These are phyloP conservation scores for Deilephila elpenor DNA, from an alignment of 2,888 invertebrate genomes.

Conservation along the genomic window DNA sequence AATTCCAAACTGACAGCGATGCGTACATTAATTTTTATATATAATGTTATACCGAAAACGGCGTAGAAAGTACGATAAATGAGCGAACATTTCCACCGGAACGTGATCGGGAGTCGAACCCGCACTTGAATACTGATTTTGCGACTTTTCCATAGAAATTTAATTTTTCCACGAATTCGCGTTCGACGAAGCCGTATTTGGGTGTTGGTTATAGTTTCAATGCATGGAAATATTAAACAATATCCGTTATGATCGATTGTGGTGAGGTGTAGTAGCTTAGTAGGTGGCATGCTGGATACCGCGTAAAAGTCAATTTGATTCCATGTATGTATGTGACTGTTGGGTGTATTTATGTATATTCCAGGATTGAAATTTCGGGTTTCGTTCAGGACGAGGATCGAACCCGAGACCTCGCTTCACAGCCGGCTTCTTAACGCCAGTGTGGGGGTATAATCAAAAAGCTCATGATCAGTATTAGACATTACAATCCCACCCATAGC, in stretches of 20 bases:
- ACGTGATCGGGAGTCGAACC: slow-evolving; percentile 73
- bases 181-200: neutral
- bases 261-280: neutral
- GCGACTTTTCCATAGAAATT: slow-evolving; percentile 50
- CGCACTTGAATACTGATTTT: slow-evolving; percentile 73
- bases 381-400: no score
- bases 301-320: neutral
- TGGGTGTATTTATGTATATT: no score
- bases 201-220: neutral
- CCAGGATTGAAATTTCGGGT: no score
- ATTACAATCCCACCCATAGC: neutral
- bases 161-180: slow-evolving; percentile 44
- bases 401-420: no score
- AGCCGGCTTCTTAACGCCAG: no score
- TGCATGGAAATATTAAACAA: neutral
- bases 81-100: slow-evolving; percentile 70
- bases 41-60: slow-evolving; percentile 66
- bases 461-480: no score
- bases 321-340: no score
- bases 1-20: slow-evolving; percentile 24
- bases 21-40: slow-evolving; percentile 52
- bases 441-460: no score
- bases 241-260: neutral
- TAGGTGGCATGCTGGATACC: neutral
- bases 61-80: slow-evolving; percentile 77